Evolutionary conservation across 2,113 vertebrate species (phyloP).

Genomic region (Madoqua kirkii): DNA sequence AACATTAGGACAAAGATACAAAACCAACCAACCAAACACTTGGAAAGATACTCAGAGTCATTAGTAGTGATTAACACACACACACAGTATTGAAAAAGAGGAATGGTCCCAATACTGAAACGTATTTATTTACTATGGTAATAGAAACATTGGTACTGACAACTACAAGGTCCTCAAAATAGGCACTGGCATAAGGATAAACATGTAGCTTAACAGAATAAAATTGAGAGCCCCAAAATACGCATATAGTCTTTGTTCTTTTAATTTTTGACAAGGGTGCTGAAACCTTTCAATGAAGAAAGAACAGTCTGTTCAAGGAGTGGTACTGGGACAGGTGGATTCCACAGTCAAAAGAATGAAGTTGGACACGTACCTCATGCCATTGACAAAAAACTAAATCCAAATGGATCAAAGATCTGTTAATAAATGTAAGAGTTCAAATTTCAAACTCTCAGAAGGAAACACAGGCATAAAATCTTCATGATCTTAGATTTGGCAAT

Average conservation of each 20-base stretch:
- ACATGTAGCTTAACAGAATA: neutral
- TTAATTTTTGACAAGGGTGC: neutral
- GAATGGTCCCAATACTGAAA: neutral
- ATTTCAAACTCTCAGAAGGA: neutral
- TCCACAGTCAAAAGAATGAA: neutral
- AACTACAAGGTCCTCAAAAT: neutral
- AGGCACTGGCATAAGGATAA: neutral
- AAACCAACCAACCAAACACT: neutral
- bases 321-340: neutral
- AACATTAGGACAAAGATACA: neutral
- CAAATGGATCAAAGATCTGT: neutral
- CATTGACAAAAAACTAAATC: neutral
- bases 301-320: neutral
- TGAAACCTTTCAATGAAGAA: neutral
- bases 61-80: neutral
- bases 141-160: neutral
- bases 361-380: neutral
- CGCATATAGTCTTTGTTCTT: neutral
- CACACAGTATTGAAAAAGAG: neutral
- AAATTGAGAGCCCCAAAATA: neutral
- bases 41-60: neutral
- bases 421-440: neutral
- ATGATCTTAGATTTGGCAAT: neutral
- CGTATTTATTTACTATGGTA: neutral
- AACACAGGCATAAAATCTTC: neutral